phyloP scores from a whole-genome alignment of 2,888 invertebrate genomes.

The Aethes cnicana region DNA sequence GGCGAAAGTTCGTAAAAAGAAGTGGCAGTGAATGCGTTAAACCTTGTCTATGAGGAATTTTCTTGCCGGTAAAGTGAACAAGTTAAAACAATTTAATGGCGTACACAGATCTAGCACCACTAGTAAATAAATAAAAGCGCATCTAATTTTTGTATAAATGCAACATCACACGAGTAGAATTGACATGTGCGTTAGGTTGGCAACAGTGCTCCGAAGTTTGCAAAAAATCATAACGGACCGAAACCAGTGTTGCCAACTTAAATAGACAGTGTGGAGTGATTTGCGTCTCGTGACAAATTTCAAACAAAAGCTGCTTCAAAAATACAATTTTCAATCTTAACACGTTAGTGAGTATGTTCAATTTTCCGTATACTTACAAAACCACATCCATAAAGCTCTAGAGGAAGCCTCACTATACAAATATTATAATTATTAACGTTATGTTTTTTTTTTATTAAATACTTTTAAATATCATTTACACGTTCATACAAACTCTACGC shows the following conservation, averaged over 20 bases:
- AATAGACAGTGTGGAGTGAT: constrained; percentile 5
- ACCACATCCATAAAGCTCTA: constrained; percentile 78
- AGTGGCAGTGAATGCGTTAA: neutral
- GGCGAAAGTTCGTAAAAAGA: neutral
- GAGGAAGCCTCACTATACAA: constrained; percentile 80
- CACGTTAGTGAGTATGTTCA: constrained; percentile 73
- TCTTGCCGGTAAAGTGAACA: constrained; percentile 7
- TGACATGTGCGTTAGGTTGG: constrained; percentile 15
- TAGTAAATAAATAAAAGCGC: constrained; percentile 41
- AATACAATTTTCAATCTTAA: constrained; percentile 63
- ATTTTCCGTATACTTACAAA: constrained; percentile 75
- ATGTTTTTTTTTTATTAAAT: constrained; percentile 54
- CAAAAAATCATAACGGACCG: neutral
- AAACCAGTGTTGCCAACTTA: constrained; percentile 18
- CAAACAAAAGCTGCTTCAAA: constrained; percentile 49
- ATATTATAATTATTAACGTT: constrained; percentile 60
- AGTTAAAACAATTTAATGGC: constrained; percentile 43
- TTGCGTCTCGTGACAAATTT: constrained; percentile 30
- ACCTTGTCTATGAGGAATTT: neutral
- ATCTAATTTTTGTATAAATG: constrained; percentile 50
- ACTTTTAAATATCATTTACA: constrained; percentile 74
- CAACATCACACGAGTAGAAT: constrained; percentile 37
- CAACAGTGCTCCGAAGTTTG: neutral
- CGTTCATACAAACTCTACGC: constrained; percentile 73
- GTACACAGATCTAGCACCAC: constrained; percentile 57